phyloP scores from a whole-genome alignment of 2,797 vertebrate genomes.

The Emydoidea blandingii region DNA sequence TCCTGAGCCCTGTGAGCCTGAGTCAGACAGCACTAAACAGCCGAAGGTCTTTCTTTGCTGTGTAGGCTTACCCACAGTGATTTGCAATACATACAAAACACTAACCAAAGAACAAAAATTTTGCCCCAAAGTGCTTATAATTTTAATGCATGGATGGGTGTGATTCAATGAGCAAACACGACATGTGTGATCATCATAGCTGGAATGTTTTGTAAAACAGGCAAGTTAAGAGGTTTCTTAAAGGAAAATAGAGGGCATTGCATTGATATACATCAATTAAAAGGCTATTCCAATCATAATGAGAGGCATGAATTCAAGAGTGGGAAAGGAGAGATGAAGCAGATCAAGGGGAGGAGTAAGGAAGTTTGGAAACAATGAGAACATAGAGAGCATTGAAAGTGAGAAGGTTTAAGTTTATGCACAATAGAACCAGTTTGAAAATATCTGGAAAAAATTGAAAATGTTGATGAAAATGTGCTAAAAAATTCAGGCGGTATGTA shows the following conservation, averaged over 20 bases:
- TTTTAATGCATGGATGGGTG: background rate
- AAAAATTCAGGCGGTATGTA: background rate
- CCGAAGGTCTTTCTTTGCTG: background rate
- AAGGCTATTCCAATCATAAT: background rate
- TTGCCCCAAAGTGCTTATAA: background rate
- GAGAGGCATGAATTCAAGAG: background rate
- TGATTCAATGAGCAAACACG: background rate
- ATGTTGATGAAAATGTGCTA: background rate
- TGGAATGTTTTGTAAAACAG: background rate
- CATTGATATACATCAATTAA: background rate
- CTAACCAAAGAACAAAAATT: background rate
- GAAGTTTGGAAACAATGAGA: background rate
- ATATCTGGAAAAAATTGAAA: background rate
- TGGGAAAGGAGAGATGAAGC: background rate
- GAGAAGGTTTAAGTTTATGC: background rate
- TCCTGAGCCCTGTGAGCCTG: background rate
- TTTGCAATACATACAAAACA: background rate
- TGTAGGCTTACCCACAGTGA: background rate
- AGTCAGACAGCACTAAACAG: background rate
- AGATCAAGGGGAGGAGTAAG: background rate
- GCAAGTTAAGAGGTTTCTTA: background rate
- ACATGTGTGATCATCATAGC: background rate
- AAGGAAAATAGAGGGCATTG: background rate
- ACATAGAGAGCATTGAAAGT: background rate
- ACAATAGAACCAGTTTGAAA: background rate